A percentile compares a stretch with the other conserved stretches of the same genome.
phyloP scores from a whole-genome alignment of 2,113 vertebrate species.

The human region GRCh38 chr20:42245001-42245500 shows the following conservation, averaged over 20 bases:
- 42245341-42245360: neutral
- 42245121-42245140: neutral
- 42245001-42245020: neutral
- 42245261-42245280: neutral
- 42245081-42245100: neutral
- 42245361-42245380: conserved; percentile 5
- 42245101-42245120: neutral
- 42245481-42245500: neutral
- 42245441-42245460: neutral
- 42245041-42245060: neutral
- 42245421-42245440: neutral
- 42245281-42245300: neutral
- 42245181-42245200: neutral
- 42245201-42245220: neutral
- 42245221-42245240: neutral
- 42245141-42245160: neutral
- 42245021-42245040: neutral
- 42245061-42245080: neutral
- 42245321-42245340: neutral
- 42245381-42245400: neutral
- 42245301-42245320: neutral
- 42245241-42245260: neutral
- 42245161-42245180: neutral
- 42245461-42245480: neutral
- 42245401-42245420: neutral